Conservation (phyloP, 2,113 vertebrate species). For the Hippotragus niger region DNA sequence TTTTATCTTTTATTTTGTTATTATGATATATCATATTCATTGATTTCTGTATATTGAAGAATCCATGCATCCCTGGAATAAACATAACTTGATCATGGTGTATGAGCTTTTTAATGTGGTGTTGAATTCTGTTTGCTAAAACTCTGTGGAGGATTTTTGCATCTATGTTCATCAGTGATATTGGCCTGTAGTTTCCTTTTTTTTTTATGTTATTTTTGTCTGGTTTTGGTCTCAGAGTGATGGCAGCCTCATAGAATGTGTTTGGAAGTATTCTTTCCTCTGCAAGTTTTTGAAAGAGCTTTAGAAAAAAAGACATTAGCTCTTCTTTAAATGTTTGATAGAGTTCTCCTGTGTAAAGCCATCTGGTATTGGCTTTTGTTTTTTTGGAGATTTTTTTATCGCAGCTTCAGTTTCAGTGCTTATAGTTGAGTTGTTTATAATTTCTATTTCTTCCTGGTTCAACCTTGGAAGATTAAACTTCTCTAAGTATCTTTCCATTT, state of each 20-base stretch:
- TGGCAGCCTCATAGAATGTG: background rate
- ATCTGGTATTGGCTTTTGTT: too few species aligned
- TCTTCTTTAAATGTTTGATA: too few species aligned
- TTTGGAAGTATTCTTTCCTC: background rate
- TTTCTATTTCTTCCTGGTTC: too few species aligned
- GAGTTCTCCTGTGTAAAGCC: too few species aligned
- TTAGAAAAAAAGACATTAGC: background rate
- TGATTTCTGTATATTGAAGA: background rate
- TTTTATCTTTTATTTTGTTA: background rate
- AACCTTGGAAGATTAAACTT: too few species aligned
- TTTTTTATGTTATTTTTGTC: background rate
- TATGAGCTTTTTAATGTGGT: background rate
- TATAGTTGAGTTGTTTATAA: background rate
- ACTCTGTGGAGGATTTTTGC: background rate
- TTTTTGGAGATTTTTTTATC: background rate
- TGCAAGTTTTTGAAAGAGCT: background rate
- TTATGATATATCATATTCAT: background rate
- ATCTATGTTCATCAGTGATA: background rate
- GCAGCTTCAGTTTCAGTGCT: background rate
- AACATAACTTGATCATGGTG: background rate
- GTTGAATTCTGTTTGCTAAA: background rate
- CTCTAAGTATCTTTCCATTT: too few species aligned
- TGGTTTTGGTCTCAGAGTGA: background rate
- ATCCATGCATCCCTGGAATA: background rate
- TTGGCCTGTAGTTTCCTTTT: background rate